phyloP scores from a whole-genome alignment of 2,113 vertebrate genomes.

The Grammomys dolichurus region DNA sequence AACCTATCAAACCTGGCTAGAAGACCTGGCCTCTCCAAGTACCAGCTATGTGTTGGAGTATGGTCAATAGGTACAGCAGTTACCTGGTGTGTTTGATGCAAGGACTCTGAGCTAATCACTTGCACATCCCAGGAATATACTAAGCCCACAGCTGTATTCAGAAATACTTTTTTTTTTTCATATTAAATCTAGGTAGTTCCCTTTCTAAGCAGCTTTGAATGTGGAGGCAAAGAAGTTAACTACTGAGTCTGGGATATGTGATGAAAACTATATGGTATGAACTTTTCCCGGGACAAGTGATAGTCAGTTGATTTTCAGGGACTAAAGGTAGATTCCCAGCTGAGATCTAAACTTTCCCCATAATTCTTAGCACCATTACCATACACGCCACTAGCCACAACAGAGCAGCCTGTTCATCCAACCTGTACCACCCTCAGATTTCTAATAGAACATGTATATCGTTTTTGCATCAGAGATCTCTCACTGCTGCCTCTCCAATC shows the following conservation, averaged over 20 bases:
- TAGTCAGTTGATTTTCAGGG: not conserved
- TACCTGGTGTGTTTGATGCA: not conserved
- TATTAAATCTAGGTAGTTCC: not conserved
- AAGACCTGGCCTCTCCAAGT: not conserved
- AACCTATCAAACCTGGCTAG: not conserved
- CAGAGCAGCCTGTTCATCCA: not conserved
- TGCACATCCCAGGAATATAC: not conserved
- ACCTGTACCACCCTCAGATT: not conserved
- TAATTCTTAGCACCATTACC: not conserved
- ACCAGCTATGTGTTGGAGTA: not conserved
- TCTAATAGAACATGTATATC: not conserved
- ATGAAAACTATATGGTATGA: not conserved
- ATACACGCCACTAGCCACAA: not conserved
- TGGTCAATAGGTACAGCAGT: not conserved
- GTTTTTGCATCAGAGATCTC: not conserved
- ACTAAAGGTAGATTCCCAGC: not conserved
- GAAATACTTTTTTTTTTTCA: not conserved
- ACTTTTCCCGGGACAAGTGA: not conserved
- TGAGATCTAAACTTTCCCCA: not conserved
- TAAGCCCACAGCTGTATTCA: not conserved
- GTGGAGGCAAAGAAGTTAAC: not conserved
- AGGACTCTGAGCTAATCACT: constrained; percentile 15
- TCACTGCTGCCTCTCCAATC: not conserved
- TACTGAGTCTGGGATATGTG: not conserved
- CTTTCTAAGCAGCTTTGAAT: constrained; percentile 31